Base-by-base conservation (phyloP, 1,140 invertebrate species). In the Saccostrea cuccullata region DNA sequence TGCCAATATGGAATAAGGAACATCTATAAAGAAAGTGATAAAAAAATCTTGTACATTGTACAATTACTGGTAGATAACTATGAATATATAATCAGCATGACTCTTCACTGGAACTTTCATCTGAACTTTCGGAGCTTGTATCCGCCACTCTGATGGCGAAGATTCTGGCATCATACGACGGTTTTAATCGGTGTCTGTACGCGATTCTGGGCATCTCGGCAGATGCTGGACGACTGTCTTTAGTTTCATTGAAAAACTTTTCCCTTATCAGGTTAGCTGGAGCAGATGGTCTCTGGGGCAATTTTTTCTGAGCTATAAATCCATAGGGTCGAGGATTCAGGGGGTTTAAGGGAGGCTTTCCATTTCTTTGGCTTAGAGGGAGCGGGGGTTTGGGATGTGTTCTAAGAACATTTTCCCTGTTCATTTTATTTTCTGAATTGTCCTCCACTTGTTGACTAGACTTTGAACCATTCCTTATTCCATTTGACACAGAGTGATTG, bases 241-340 rank as follows among this genome's bases (percentile, higher is more conserved):
- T 56, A 86, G 89, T 89, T n/a, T 88, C 84, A 15, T 12, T 36
- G 26, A 77, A 77, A 5, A 77, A 77, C 26, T 77, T 77, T 77
- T 77, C 70, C 77, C 87, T 89, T 82, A 90, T 88, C 23, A 87
- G 26, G 70, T 89, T 88, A 20, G 86, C 89, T 20, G 88, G 86
- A 40, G 88, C 87, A 9, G 86, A 64, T 15, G 89, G 87, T 30
- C 86, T 88, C 0, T 82, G 82, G 36, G 83, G 77, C 20, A 64
- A 82, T 58, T 64, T 73, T 36, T 84, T 70, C 36, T 84, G 85
- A n/a, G 83, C 58, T 26, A 70, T n/a, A 64, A 89, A 91, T 0
- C 91, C 89, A 83, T 90, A 91, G 20, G 91, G 91, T 26, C 88
- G 87, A 55, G 89, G 55, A 70, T 91, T 90, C 0, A 92, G 36